phyloP scores from a whole-genome alignment of 2,113 vertebrate species.

The Sorex araneus region DNA sequence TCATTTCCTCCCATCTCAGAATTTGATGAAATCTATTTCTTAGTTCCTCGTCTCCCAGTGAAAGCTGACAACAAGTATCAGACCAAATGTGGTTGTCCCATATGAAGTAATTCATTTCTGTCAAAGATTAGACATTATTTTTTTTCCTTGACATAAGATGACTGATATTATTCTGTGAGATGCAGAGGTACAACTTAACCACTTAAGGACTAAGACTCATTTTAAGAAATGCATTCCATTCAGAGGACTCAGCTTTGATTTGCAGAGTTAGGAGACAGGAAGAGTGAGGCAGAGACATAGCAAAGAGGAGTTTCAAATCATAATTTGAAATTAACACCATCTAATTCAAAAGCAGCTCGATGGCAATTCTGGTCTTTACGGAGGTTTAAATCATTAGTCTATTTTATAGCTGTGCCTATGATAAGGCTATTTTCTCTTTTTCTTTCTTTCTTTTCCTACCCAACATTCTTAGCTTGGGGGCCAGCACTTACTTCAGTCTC shows the following conservation, averaged over 20 bases:
- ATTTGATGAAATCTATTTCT: constrained; percentile 93
- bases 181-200: constrained; percentile 87
- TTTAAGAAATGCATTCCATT: constrained; percentile 56
- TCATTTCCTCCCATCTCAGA: constrained; percentile 91
- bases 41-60: constrained; percentile 87
- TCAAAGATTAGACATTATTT: constrained; percentile 90
- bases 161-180: constrained; percentile 88
- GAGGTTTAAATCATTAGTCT: constrained; percentile 33
- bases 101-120: constrained; percentile 92
- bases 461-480: no score
- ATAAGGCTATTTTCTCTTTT: background rate
- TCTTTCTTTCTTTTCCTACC: background rate
- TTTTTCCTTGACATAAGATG: constrained; percentile 87
- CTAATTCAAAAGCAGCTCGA: constrained; percentile 34
- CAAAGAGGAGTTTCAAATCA: background rate
- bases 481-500: no score
- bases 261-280: background rate
- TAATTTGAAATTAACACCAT: constrained; percentile 59
- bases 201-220: constrained; percentile 70
- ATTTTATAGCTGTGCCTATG: background rate
- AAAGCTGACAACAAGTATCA: constrained; percentile 91
- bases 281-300: background rate
- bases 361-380: background rate
- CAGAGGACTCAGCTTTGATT: background rate
- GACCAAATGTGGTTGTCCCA: constrained; percentile 89